These are phyloP conservation scores for Anthopleura xanthogrammica DNA, from an alignment of 92 coral and sea anemone species.

Conservation along the genomic window DNA sequence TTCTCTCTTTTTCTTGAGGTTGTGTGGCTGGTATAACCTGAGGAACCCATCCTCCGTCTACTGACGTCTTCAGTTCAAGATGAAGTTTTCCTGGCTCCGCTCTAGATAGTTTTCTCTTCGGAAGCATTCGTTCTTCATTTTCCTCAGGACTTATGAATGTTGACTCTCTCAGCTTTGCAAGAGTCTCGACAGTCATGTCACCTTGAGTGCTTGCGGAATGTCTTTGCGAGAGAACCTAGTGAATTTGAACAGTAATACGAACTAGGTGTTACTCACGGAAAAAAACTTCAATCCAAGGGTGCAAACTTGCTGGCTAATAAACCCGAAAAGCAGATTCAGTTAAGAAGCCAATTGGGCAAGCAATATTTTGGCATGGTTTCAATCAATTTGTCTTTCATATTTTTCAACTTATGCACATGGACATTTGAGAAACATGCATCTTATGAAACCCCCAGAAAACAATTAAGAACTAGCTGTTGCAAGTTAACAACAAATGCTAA, in stretches of 20 bases:
- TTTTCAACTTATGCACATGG: too few species aligned
- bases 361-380: too few species aligned
- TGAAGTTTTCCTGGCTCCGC: not conserved
- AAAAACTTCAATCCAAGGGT: too few species aligned
- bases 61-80: not conserved
- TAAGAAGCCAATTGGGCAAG: too few species aligned
- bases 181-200: slow-evolving; percentile 2
- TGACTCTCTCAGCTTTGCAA: slow-evolving; percentile 5
- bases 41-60: too few species aligned
- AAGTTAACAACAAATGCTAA: too few species aligned
- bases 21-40: not conserved
- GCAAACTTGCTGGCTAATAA: too few species aligned
- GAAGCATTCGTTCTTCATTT: not conserved
- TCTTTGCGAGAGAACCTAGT: not conserved
- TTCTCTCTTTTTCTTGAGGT: not conserved
- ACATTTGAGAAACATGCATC: too few species aligned
- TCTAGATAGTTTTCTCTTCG: not conserved
- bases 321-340: too few species aligned
- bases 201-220: not conserved
- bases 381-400: too few species aligned
- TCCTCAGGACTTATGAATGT: slow-evolving; percentile 13
- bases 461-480: too few species aligned
- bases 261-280: not conserved
- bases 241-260: not conserved
- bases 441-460: too few species aligned